Base-by-base conservation (phyloP, 2,888 invertebrate species). In the Nephrotoma appendiculata region DNA sequence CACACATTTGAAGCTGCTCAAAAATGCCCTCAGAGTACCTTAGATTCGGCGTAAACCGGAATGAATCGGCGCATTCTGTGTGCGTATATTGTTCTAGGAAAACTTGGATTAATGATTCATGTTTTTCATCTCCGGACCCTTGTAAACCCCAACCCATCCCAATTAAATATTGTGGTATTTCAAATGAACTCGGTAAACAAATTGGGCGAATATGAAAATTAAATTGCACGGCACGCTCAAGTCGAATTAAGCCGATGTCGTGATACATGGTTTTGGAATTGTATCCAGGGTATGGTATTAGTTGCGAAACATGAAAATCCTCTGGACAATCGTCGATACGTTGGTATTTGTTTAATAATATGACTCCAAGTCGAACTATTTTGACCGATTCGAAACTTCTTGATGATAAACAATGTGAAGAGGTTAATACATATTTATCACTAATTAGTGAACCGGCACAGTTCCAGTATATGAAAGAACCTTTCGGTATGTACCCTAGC, bases 371-470 rank as follows among this genome's bases (percentile, higher is more conserved):
- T 0, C 91, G 89, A 0, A 91, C 91, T 86, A 88, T 88, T 48
- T 89, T 88, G 0, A 89, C 89, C 9, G 87, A 43, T 5, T 88
- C 89, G 31, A 12, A 85, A n/a, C 43, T n/a, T 42, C 41, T 41
- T 41, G 4, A 7, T 41, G 88, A 87, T 41, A 91, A 88, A 88
- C 94, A 94, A 89, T 94, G 94, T 0, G 94, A 94, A 4, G 95
- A 94, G 0, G 94, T 94, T 9, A 94, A 89, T 2, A 95, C 91
- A 89, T 92, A 94, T 84, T 90, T 90, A 5, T 92, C 91, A 86
- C 93, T 93, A 43, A 95, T 92, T 48, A 95, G 89, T 0, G 93
- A 92, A 0, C 94, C 95, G 0, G 94, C 94, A 89, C 95, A 95
- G 6, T 88, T 87, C 92, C 92, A 93, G 0, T 83, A 83, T 9